A percentile compares a stretch with the other conserved stretches of the same genome.
phyloP scores from a whole-genome alignment of 2,888 invertebrate species.

The Amphipyra berbera region DNA sequence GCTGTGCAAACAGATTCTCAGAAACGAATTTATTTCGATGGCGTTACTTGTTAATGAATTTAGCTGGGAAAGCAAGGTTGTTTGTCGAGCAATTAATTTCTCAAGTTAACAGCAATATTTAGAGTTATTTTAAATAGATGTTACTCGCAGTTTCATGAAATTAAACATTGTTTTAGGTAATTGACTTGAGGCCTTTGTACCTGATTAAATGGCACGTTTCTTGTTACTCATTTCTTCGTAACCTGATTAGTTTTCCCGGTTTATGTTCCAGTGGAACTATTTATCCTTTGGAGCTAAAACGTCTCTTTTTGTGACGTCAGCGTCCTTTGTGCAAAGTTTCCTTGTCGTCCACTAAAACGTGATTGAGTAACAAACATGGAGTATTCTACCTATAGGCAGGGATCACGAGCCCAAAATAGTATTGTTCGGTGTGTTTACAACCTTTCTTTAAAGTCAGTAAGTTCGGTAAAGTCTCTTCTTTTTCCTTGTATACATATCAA shows the following conservation, averaged over 20 bases:
- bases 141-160: slow-evolving; percentile 15
- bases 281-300: slow-evolving; percentile 41
- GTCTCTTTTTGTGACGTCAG: slow-evolving; percentile 44
- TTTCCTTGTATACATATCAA: no score
- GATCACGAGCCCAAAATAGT: slow-evolving; percentile 16
- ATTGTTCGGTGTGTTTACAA: slow-evolving; percentile 13
- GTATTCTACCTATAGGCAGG: slow-evolving; percentile 7
- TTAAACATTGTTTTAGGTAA: slow-evolving; percentile 8
- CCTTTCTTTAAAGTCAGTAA: not conserved
- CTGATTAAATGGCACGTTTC: slow-evolving; percentile 20
- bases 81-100: slow-evolving; percentile 43
- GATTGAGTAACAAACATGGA: slow-evolving; percentile 43
- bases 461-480: not conserved
- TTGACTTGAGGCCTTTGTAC: slow-evolving; percentile 27
- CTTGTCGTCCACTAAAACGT: slow-evolving; percentile 28
- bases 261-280: slow-evolving; percentile 37
- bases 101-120: slow-evolving; percentile 19
- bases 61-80: slow-evolving; percentile 18
- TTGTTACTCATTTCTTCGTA: slow-evolving; percentile 26
- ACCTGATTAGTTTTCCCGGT: slow-evolving; percentile 31
- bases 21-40: slow-evolving; percentile 24
- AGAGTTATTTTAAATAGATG: slow-evolving; percentile 23
- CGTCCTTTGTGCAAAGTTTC: slow-evolving; percentile 38
- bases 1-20: slow-evolving; percentile 26
- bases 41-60: slow-evolving; percentile 40